These are phyloP conservation scores for Chaetophractus vellerosus DNA, from an alignment of 2,797 vertebrate genomes.

Conservation along the genomic window DNA sequence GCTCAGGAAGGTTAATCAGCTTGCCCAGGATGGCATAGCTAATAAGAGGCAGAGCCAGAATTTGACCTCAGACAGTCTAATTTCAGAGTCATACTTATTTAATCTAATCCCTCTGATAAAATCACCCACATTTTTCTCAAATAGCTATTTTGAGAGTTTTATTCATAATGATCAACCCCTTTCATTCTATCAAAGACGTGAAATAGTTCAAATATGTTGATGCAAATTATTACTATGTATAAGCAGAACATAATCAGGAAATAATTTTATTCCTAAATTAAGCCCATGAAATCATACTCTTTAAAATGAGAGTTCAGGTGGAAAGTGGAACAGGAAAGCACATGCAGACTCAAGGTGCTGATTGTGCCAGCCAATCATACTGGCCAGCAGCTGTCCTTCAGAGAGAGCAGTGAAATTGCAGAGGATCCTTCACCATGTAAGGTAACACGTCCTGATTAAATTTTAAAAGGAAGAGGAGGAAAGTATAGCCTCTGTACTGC, in stretches of 20 bases:
- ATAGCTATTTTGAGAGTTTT: slow-evolving; percentile 42
- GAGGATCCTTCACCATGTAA: slow-evolving; percentile 53
- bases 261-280: slow-evolving; percentile 57
- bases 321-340: not conserved
- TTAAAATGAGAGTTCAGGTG: slow-evolving; percentile 25
- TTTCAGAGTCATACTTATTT: not conserved
- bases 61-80: slow-evolving; percentile 5
- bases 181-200: slow-evolving; percentile 28
- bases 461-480: slow-evolving; percentile 77
- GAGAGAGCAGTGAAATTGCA: not conserved
- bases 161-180: slow-evolving; percentile 2
- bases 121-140: slow-evolving; percentile 43
- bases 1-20: not conserved
- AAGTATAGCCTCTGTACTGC: slow-evolving; percentile 36
- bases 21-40: not conserved
- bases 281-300: slow-evolving; percentile 11
- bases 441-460: slow-evolving; percentile 71
- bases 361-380: not conserved
- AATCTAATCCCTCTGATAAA: slow-evolving; percentile 37
- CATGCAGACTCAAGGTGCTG: not conserved
- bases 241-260: slow-evolving; percentile 40
- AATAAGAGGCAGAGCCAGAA: not conserved
- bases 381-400: not conserved
- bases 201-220: slow-evolving; percentile 47
- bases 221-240: not conserved